A percentile compares a stretch with the other conserved stretches of the same genome.
Conservation (phyloP, 1,140 invertebrate species). For the Tetramorium alpestre region DNA sequence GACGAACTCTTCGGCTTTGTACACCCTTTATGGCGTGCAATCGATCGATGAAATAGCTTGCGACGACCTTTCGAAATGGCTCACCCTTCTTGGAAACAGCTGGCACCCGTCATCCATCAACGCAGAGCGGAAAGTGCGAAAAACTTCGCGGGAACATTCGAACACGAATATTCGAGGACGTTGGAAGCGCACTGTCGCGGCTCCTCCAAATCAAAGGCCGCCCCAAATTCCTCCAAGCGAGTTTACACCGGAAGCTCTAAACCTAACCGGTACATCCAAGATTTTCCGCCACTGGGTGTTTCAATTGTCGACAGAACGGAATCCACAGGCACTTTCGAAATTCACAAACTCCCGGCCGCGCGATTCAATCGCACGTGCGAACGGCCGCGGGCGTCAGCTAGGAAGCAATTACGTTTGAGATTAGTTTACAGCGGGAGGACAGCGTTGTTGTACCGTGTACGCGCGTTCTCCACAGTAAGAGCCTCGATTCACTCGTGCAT, state of each 20-base stretch:
- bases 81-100: conserved; percentile 71
- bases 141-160: conserved; percentile 33
- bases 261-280: not conserved
- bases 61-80: conserved; percentile 69
- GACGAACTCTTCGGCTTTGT: conserved; percentile 37
- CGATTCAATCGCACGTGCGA: conserved; percentile 1
- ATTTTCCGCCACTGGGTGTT: not conserved
- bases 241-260: not conserved
- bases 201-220: not conserved
- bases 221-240: not conserved
- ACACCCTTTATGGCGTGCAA: conserved; percentile 65
- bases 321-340: not conserved
- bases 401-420: not conserved
- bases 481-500: not conserved
- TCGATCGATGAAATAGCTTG: conserved; percentile 69
- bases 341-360: too few relatives aligned
- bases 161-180: not conserved
- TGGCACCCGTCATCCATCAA: conserved; percentile 73
- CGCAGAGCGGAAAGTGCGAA: conserved; percentile 61
- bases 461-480: not conserved
- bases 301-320: not conserved
- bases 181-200: not conserved
- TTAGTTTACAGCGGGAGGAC: not conserved
- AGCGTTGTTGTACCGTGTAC: too few relatives aligned
- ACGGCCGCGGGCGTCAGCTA: not conserved